Evolutionary conservation across 2,113 vertebrate genomes (phyloP), one percentile per base, ranked within the genome.

Genomic region (Toxostoma redivivum): DNA sequence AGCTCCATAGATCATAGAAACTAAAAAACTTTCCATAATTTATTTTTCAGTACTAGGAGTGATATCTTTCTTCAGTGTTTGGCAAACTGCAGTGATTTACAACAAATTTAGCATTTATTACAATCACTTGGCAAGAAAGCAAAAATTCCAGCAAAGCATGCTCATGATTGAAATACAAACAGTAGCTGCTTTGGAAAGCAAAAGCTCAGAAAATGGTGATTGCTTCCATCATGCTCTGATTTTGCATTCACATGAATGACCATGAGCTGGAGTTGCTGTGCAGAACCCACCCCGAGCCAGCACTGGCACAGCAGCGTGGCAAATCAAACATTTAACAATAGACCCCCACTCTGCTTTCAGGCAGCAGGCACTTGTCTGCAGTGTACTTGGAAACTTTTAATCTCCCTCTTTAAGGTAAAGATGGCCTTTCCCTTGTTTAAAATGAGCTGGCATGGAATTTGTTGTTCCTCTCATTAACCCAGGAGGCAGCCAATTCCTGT

Each of bases 401-500:
- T 92, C 67, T 86, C 64, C 23, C 50, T 92, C 31, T 94, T 93
- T 83, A 54, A 95, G 64, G 44, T 86, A 88, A 85, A 91, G 30
- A 86, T 92, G 67, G 8, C 66, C 45, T 94, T 97, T 92, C 17
- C 17, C 11, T 80, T 66, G 92, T 61, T 50, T 76, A 45, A 62
- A 86, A 77, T 61, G 81, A 94, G 57, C 67, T 88, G 84, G 24
- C 17, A 8, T 81, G 40, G 64, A 71, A 91, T 94, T 93, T 82
- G 22, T 50, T 90, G 35, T 84, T 93, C 79, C 18, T 35, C 66
- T 90, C 23, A n/a, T 95, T 97, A 95, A 90, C 30, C 83, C 81
- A 88, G 61, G 64, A 94, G 94, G 64, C 80, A 96, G 88, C 42
- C n/a, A 88, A 66, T 93, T 88, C 18, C 53, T 96, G 72, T 92